A percentile compares a stretch with the other conserved stretches of the same genome.
Conservation (phyloP, 2,888 invertebrate species). For the Mythimna impura region DNA sequence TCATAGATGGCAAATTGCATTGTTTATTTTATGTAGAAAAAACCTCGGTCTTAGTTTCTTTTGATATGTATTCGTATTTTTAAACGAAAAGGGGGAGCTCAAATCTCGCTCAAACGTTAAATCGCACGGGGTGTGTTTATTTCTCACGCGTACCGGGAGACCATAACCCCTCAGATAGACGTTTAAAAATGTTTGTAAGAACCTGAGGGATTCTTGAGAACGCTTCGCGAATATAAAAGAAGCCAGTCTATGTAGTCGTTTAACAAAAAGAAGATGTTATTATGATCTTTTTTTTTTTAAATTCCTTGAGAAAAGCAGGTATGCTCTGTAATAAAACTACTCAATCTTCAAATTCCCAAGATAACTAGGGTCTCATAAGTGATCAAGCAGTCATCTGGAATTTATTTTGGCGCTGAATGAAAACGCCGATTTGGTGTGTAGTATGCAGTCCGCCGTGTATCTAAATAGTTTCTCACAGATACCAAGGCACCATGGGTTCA, state of each 20-base stretch:
- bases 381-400: slow-evolving; percentile 5
- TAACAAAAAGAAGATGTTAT: slow-evolving; percentile 1
- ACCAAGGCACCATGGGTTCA: slow-evolving; percentile 20
- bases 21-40: neutral
- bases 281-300: neutral
- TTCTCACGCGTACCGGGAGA: slow-evolving; percentile 60
- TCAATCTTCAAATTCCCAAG: slow-evolving; percentile 20
- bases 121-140: slow-evolving; percentile 43
- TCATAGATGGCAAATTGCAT: neutral
- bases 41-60: neutral
- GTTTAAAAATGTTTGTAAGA: slow-evolving; percentile 39
- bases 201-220: slow-evolving; percentile 29
- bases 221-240: slow-evolving; percentile 25
- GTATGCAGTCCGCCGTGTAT: neutral
- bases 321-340: neutral
- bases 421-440: neutral
- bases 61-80: neutral
- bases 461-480: slow-evolving; percentile 35
- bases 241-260: slow-evolving; percentile 3
- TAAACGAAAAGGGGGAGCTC: neutral
- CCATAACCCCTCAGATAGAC: slow-evolving; percentile 53
- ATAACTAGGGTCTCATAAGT: slow-evolving; percentile 13
- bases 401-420: neutral
- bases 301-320: neutral
- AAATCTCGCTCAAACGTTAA: slow-evolving; percentile 13